Percentiles rank a stretch among this genome's conserved stretches.
These are phyloP conservation scores for Chrysolina oricalcia DNA, from an alignment of 2,888 invertebrate species.

Conservation along the genomic window DNA sequence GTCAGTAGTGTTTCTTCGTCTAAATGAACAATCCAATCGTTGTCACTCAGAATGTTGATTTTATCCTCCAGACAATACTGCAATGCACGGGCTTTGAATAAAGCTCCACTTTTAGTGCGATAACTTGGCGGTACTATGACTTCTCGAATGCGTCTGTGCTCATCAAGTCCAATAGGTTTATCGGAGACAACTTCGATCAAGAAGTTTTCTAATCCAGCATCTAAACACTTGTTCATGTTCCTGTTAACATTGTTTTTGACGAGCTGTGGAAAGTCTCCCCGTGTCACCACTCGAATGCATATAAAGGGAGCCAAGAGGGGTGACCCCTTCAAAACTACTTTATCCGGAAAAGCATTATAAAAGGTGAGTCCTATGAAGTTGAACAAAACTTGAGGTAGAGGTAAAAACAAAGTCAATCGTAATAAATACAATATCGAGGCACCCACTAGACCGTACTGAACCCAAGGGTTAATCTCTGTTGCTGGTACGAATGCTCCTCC, in stretches of 20 bases:
- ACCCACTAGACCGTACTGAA: constrained; percentile 84
- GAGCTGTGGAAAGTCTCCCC: constrained; percentile 94
- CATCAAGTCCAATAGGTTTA: constrained; percentile 84
- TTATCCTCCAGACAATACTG: constrained; percentile 96
- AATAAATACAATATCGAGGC: constrained; percentile 84
- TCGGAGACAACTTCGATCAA: constrained; percentile 97
- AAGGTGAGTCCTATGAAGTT: constrained; percentile 90
- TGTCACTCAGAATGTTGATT: constrained; percentile 88
- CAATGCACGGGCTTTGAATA: constrained; percentile 85
- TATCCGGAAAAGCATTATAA: constrained; percentile 96
- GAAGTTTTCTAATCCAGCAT: constrained; percentile 95
- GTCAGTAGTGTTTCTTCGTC: constrained; percentile 97
- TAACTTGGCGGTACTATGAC: constrained; percentile 92
- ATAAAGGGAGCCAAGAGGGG: constrained; percentile 94
- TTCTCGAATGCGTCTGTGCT: constrained; percentile 87
- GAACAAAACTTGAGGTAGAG: constrained; percentile 91
- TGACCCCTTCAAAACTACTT: constrained; percentile 88
- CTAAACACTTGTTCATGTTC: constrained; percentile 90
- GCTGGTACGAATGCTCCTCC: constrained; percentile 71
- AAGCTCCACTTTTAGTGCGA: constrained; percentile 91
- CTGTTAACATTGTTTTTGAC: constrained; percentile 90
- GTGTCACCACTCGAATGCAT: constrained; percentile 93
- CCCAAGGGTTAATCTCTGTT: constrained; percentile 84
- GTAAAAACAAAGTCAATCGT: constrained; percentile 86
- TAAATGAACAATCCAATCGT: constrained; percentile 97